phyloP scores from a whole-genome alignment of 1,140 invertebrate species.

The Aculops lycopersici region DNA sequence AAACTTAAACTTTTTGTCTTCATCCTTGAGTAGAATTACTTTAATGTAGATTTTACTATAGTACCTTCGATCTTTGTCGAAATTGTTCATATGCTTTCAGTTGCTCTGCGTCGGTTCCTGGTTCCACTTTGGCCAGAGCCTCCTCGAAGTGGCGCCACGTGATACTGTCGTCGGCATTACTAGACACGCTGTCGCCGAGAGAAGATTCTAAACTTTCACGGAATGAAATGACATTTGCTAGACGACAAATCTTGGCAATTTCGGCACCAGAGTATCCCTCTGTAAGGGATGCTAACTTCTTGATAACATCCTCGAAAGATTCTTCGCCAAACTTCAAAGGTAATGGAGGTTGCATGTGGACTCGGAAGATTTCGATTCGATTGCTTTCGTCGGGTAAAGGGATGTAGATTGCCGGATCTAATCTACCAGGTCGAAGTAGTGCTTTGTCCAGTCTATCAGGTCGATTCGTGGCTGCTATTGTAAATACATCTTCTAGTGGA shows the following conservation, averaged over 20 bases:
- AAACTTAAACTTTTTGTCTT: too few species aligned
- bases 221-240: too few species aligned
- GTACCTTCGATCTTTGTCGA: too few species aligned
- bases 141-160: too few species aligned
- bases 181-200: too few species aligned
- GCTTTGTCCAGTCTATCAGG: conserved; percentile 73
- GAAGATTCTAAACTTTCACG: too few species aligned
- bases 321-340: not conserved
- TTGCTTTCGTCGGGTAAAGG: not conserved
- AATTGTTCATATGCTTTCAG: too few species aligned
- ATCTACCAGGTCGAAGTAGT: conserved; percentile 51
- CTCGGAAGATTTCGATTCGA: not conserved
- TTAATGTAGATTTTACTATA: too few species aligned
- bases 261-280: not conserved
- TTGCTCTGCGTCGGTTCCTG: too few species aligned
- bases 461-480: conserved; percentile 77
- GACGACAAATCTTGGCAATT: not conserved
- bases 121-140: too few species aligned
- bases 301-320: not conserved
- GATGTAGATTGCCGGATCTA: conserved; percentile 60
- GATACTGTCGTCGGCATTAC: too few species aligned
- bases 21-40: too few species aligned
- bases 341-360: not conserved
- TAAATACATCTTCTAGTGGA: conserved; percentile 25
- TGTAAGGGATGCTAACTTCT: not conserved